These are phyloP conservation scores for Microplitis manilae DNA, from an alignment of 2,888 invertebrate species.

Conservation along the genomic window DNA sequence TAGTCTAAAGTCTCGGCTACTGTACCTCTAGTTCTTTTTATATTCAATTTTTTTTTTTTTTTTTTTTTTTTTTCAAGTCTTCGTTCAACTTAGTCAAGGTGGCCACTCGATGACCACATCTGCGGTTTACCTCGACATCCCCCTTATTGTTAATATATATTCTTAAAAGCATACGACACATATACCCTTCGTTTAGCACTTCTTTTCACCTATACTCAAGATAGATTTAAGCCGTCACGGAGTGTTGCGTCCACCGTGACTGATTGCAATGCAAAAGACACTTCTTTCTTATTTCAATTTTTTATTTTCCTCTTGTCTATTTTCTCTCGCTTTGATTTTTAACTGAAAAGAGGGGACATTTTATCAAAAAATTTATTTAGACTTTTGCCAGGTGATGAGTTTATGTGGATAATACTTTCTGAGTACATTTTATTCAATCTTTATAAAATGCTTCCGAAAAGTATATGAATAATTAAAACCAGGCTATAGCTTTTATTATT, in stretches of 20 bases:
- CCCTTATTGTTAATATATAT: constrained; percentile 1
- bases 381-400: neutral
- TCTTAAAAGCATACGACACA: constrained; percentile 22
- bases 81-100: constrained; percentile 12
- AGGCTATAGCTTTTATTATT: too few relatives aligned
- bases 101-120: constrained; percentile 25
- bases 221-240: constrained; percentile 48
- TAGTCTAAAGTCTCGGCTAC: neutral
- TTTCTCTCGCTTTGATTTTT: neutral
- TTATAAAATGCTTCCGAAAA: too few relatives aligned
- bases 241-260: constrained; percentile 31
- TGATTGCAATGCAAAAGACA: constrained; percentile 19
- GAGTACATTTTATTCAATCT: too few relatives aligned
- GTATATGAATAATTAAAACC: too few relatives aligned
- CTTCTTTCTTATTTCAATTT: neutral
- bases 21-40: neutral
- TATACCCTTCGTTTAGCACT: constrained; percentile 6
- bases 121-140: constrained; percentile 22
- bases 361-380: neutral
- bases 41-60: neutral
- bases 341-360: neutral
- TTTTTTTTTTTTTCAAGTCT: constrained; percentile 8
- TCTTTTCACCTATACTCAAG: constrained; percentile 34
- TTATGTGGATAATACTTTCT: neutral
- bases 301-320: constrained; percentile 2